These are phyloP conservation scores for Dryadula phaetusa DNA, from an alignment of 2,888 invertebrate species.

Conservation along the genomic window DNA sequence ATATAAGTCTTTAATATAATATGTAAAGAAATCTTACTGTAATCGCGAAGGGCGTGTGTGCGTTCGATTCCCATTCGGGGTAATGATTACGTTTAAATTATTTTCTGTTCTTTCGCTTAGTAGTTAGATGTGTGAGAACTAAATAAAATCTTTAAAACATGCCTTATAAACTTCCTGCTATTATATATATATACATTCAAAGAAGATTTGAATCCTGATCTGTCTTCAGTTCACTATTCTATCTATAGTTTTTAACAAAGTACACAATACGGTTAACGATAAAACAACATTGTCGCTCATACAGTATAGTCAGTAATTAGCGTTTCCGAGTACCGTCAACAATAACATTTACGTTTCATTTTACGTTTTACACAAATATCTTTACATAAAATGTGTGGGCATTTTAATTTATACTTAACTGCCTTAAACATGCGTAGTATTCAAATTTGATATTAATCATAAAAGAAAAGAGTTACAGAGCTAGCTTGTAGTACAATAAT, in stretches of 20 bases:
- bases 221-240: not conserved
- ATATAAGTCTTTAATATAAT: too few species aligned
- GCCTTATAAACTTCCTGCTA: too few species aligned
- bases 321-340: constrained; percentile 21
- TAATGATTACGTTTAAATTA: too few species aligned
- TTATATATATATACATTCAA: too few species aligned
- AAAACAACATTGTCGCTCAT: constrained; percentile 14
- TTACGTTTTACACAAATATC: constrained; percentile 2
- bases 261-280: constrained; percentile 2
- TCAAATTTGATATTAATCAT: not conserved
- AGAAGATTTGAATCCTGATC: not conserved
- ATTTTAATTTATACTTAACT: not conserved
- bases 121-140: too few species aligned
- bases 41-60: too few species aligned
- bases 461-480: too few species aligned
- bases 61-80: too few species aligned
- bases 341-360: constrained; percentile 25
- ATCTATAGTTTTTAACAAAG: not conserved
- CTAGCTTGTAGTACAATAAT: too few species aligned
- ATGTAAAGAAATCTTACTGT: too few species aligned
- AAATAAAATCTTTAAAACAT: too few species aligned
- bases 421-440: not conserved
- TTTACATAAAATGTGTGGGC: constrained; percentile 12
- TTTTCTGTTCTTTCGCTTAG: too few species aligned
- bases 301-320: constrained; percentile 10